Evolutionary conservation across 2,113 vertebrate species (phyloP).

Genomic region (Indicator maculatus): DNA sequence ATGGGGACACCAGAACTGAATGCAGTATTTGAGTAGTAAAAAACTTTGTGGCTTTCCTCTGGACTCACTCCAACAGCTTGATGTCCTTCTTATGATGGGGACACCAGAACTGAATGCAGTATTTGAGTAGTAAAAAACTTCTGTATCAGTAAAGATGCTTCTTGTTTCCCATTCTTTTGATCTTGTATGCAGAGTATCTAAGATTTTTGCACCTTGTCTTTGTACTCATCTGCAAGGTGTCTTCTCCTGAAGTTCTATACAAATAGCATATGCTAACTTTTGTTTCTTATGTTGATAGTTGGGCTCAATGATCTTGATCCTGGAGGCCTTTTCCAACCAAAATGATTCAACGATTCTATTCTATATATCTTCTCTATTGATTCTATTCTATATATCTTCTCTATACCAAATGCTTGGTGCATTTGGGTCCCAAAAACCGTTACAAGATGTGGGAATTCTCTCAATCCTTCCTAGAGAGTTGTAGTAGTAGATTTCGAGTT

Average conservation of each 20-base stretch:
- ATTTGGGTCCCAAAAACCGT: not conserved
- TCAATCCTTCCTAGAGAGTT: no score
- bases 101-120: no score
- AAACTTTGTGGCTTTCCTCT: not conserved
- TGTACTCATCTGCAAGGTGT: not conserved
- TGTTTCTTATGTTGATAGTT: not conserved
- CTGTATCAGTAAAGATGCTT: not conserved
- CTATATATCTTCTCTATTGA: not conserved
- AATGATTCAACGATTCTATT: no score
- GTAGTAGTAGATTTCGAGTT: not conserved
- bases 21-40: not conserved
- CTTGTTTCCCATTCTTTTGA: not conserved
- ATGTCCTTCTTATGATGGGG: no score
- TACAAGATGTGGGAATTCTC: not conserved
- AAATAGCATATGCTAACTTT: not conserved
- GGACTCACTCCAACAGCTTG: no score
- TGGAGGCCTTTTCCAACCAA: no score
- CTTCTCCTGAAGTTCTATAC: not conserved
- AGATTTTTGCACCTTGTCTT: not conserved
- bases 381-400: not conserved
- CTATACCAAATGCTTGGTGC: not conserved
- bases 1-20: no score
- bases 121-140: not conserved
- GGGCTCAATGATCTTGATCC: no score
- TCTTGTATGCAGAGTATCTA: not conserved